Percentiles rank a stretch among this genome's conserved stretches.
Conservation (phyloP, 2,797 vertebrate genomes). For the Ateles fusciceps region DNA sequence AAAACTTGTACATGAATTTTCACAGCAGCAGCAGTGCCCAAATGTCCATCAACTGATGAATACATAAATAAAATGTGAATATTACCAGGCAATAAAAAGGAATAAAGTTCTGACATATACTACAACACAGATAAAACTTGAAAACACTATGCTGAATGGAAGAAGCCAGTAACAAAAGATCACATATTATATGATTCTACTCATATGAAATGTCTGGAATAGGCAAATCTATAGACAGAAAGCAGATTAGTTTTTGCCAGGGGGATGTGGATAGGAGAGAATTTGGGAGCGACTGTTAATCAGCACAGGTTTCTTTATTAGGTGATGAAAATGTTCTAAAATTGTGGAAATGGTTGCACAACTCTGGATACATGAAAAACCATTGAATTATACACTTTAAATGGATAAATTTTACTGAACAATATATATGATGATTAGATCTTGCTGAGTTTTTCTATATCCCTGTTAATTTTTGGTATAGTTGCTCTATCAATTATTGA, state of each 20-base stretch:
- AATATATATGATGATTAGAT: neutral
- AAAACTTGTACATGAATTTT: neutral
- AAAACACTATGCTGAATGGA: neutral
- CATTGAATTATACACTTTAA: neutral
- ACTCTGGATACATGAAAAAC: neutral
- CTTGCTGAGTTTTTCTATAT: neutral
- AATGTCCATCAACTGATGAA: neutral
- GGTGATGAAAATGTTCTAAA: neutral
- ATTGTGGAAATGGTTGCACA: neutral
- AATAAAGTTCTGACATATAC: neutral
- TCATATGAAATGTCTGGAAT: neutral
- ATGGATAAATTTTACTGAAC: neutral
- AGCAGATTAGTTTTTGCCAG: neutral
- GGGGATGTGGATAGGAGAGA: neutral
- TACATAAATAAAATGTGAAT: neutral
- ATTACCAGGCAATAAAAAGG: neutral
- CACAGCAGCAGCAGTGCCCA: neutral
- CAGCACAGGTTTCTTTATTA: neutral
- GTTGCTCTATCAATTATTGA: neutral
- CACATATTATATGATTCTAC: neutral
- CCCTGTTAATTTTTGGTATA: neutral
- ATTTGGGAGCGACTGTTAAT: neutral
- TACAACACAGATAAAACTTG: neutral
- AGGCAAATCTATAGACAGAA: neutral
- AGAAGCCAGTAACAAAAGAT: neutral